Percentiles rank a stretch among this genome's conserved stretches.
phyloP scores from a whole-genome alignment of 2,113 vertebrate genomes.

The Hippocampus guttulatus region DNA sequence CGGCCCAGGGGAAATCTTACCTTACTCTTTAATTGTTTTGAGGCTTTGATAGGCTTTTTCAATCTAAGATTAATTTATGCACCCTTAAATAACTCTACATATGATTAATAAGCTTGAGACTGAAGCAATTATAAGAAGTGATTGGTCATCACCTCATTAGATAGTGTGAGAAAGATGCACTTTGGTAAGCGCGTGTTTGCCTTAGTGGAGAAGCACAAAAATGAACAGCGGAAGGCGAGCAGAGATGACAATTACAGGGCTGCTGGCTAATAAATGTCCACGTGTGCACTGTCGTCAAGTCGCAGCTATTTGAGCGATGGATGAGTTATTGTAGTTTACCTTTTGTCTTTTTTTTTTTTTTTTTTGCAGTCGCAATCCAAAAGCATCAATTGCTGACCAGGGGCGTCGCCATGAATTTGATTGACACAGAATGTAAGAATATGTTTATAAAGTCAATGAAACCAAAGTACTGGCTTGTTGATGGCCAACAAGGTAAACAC shows the following conservation, averaged over 20 bases:
- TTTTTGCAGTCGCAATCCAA: neutral
- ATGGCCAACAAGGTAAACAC: no score
- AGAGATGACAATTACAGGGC: conserved; percentile 24
- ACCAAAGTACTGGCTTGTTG: no score
- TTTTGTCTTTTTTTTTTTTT: conserved; percentile 2
- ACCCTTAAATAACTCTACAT: conserved; percentile 99
- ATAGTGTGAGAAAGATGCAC: conserved; percentile 82
- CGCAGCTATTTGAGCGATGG: neutral
- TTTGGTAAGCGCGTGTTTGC: conserved; percentile 49
- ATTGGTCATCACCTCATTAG: conserved; percentile 99
- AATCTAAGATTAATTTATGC: conserved; percentile 99
- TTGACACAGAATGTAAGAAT: no score
- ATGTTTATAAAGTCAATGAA: no score
- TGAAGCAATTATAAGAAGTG: conserved; percentile 99
- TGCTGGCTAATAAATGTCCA: conserved; percentile 43
- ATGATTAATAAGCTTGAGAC: conserved; percentile 99
- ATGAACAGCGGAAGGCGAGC: conserved; percentile 25
- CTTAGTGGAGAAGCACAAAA: conserved; percentile 37
- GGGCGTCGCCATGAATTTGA: no score
- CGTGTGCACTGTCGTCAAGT: conserved; percentile 3
- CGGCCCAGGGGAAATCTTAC: conserved; percentile 98
- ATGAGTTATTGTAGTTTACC: conserved; percentile 1
- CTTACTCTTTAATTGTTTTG: conserved; percentile 99
- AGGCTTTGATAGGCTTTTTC: conserved; percentile 99
- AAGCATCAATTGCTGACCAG: neutral